Conservation (phyloP, 1,140 invertebrate genomes). For the Zophobas atratus region DNA sequence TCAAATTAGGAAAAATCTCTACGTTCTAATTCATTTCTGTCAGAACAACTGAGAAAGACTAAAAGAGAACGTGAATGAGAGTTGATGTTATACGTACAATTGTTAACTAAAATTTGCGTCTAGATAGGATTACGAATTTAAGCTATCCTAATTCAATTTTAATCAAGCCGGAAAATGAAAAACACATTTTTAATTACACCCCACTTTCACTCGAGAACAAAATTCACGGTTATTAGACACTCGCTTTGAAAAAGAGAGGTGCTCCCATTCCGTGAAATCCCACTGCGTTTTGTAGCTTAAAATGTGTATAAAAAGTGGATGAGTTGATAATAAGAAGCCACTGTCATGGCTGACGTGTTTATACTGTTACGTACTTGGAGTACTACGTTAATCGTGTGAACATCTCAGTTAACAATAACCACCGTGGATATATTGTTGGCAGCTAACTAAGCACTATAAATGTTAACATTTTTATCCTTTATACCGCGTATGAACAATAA, state of each 20-base stretch:
- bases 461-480: too few relatives aligned
- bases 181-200: conserved; percentile 35
- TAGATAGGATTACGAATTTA: conserved; percentile 40
- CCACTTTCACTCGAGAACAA: neutral
- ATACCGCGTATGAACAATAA: too few relatives aligned
- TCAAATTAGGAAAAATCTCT: neutral
- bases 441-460: too few relatives aligned
- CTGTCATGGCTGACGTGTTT: too few relatives aligned
- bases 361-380: too few relatives aligned
- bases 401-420: too few relatives aligned
- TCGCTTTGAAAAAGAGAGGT: neutral
- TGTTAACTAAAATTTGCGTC: conserved; percentile 40
- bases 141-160: conserved; percentile 42
- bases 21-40: conserved; percentile 8
- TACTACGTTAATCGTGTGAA: too few relatives aligned
- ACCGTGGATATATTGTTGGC: too few relatives aligned
- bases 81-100: conserved; percentile 16
- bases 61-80: neutral
- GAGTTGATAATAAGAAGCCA: too few relatives aligned
- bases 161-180: conserved; percentile 37
- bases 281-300: too few relatives aligned
- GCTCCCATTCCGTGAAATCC: neutral
- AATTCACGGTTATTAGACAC: conserved; percentile 9
- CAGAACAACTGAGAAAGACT: conserved; percentile 1
- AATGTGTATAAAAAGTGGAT: too few relatives aligned